A percentile compares a stretch with the other conserved stretches of the same genome.
Evolutionary conservation across 2,888 invertebrate genomes (phyloP).

Genomic region (Amblyjoppa fuscipennis): DNA sequence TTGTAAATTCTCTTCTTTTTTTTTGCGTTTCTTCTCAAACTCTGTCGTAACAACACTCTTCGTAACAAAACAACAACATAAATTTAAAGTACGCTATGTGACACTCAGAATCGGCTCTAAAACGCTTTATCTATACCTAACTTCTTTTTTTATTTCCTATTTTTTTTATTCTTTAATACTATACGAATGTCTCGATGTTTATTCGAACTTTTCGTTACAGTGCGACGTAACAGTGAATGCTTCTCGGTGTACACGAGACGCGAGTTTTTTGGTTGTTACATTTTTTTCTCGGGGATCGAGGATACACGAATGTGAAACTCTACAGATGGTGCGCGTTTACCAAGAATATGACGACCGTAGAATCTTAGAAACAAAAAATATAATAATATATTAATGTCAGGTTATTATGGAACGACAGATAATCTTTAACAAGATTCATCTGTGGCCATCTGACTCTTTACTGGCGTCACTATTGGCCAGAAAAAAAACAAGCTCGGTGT

Average conservation of each 20-base stretch:
- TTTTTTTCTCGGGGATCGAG: conserved; percentile 16
- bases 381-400: conserved; percentile 11
- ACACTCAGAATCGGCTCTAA: conserved; percentile 23
- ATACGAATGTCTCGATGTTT: conserved; percentile 42
- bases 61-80: background rate
- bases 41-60: conserved; percentile 55
- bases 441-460: conserved; percentile 37
- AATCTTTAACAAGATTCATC: conserved; percentile 35
- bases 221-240: conserved; percentile 59
- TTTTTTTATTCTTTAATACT: conserved; percentile 40
- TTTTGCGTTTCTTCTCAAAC: conserved; percentile 66
- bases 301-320: conserved; percentile 9
- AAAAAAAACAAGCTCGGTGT: background rate
- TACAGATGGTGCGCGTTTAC: conserved; percentile 69
- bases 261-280: conserved; percentile 17
- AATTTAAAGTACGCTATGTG: background rate
- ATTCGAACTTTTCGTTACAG: conserved; percentile 41
- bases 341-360: conserved; percentile 68
- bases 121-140: conserved; percentile 14
- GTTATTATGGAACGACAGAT: conserved; percentile 1
- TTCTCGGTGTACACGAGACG: conserved; percentile 51
- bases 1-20: conserved; percentile 66
- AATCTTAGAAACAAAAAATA: conserved; percentile 46
- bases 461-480: conserved; percentile 34
- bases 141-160: background rate